Conservation (phyloP, 2,888 invertebrate species). For the Adineta ricciae region DNA sequence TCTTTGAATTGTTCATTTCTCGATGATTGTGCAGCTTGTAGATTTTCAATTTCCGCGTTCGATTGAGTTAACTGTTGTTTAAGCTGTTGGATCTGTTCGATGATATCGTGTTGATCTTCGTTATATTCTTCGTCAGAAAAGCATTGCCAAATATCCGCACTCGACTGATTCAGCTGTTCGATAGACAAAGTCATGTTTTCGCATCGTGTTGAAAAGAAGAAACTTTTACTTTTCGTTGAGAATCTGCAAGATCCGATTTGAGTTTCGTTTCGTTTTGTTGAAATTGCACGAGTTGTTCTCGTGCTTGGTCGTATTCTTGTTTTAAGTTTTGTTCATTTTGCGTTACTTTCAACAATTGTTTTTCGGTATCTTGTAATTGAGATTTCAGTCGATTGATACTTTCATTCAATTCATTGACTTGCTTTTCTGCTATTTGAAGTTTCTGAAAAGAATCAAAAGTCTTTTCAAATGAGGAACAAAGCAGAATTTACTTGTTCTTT, state of each 20-base stretch:
- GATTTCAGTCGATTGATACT: conserved; percentile 36
- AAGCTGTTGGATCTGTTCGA: conserved; percentile 12
- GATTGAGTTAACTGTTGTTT: neutral
- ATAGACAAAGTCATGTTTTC: neutral
- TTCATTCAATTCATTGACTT: conserved; percentile 40
- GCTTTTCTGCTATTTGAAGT: conserved; percentile 45
- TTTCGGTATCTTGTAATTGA: conserved; percentile 31
- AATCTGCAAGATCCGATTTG: conserved; percentile 36
- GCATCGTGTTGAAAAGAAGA: no score
- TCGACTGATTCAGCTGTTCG: neutral
- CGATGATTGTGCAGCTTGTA: neutral
- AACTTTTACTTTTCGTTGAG: conserved; percentile 41
- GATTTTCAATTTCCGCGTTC: neutral
- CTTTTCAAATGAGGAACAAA: conserved; percentile 38
- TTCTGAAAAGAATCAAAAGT: conserved; percentile 38
- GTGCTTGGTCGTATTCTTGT: conserved; percentile 40
- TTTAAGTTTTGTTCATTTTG: conserved; percentile 38
- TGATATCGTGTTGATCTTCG: conserved; percentile 9
- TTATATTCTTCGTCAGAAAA: neutral
- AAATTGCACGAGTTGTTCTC: conserved; percentile 42
- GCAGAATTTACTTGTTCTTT: conserved; percentile 44
- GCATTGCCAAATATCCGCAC: neutral
- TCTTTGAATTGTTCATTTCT: neutral
- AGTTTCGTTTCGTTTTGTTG: conserved; percentile 39
- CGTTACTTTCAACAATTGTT: neutral